Base-by-base conservation (phyloP, 2,797 vertebrate genomes). In the Zenarchopterus dispar region DNA sequence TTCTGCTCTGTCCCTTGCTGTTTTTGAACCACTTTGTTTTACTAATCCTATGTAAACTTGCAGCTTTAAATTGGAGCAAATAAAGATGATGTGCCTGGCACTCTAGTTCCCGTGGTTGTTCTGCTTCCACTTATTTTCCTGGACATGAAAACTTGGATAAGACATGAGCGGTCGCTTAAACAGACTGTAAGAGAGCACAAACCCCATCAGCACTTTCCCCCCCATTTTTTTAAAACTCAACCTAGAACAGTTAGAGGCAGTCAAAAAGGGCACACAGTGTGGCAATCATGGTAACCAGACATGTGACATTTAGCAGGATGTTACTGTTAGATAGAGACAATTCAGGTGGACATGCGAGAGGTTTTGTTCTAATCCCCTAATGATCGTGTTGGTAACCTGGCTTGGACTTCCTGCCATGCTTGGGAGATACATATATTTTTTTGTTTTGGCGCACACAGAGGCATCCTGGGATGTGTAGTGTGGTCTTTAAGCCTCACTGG, bases 1-100 rank as follows among this genome's bases (percentile, higher is more conserved):
- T 88, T 93, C 85, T 93, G 87, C 88, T 92, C 84, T 89, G 80
- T 91, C 85, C 88, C 68, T 84, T 95, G 94, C 84, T 85, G 84
- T 88, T 91, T 88, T 84, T 88, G 85, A 89, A 90, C 87, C 88
- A 93, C 93, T 68, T 85, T 81, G 65, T 88, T 90, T 84, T 56
- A 67, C 82, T 84, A 82, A 75, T 94, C 74, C 73, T 45, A 92
- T 97, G 96, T 97, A 97, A 99, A 98, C 96, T 95, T 96, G 96
- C 96, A 96, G 97, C 95, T 95, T 93, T 82, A 88, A 89, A 75
- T 86, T 70, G 73, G 78, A 84, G 84, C 76, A 61, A 84, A 83
- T 84, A 84, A 84, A 67, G 78, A 76, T 74, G 78, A 78, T 48
- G 71, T 75, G 76, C 63, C 73, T 61, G 74, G 80, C 70, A 52